A percentile compares a stretch with the other conserved stretches of the same genome.
phyloP scores from a whole-genome alignment of 2,888 invertebrate genomes.

The Eupithecia tripunctaria region DNA sequence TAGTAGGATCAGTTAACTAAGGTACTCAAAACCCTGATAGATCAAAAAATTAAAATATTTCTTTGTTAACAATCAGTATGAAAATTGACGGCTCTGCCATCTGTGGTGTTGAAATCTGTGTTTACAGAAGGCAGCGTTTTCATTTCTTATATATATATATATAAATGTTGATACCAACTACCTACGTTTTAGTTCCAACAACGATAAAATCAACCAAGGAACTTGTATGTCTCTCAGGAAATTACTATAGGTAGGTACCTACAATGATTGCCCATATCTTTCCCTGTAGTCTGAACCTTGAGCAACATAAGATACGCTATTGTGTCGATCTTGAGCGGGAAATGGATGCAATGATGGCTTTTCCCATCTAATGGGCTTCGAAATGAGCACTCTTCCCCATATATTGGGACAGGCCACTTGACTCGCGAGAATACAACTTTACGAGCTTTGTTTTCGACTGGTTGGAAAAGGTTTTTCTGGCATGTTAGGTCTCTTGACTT shows the following conservation, averaged over 20 bases:
- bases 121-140: background rate
- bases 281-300: slow-evolving; percentile 24
- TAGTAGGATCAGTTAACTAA: background rate
- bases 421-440: slow-evolving; percentile 38
- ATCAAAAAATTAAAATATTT: background rate
- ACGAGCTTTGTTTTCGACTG: slow-evolving; percentile 29
- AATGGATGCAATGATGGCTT: slow-evolving; percentile 63
- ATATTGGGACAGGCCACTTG: slow-evolving; percentile 50
- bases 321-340: slow-evolving; percentile 55
- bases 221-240: background rate
- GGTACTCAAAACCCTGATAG: too few relatives aligned
- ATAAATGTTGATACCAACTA: background rate
- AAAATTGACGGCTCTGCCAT: background rate
- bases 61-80: background rate
- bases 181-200: background rate
- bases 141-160: background rate
- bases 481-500: background rate
- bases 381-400: slow-evolving; percentile 59
- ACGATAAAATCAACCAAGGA: background rate
- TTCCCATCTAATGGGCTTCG: slow-evolving; percentile 60
- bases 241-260: background rate
- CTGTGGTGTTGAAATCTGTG: background rate
- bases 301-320: slow-evolving; percentile 49
- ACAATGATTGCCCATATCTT: background rate
- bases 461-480: background rate